phyloP scores from a whole-genome alignment of 1,140 invertebrate genomes.

The Trachymyrmex septentrionalis region DNA sequence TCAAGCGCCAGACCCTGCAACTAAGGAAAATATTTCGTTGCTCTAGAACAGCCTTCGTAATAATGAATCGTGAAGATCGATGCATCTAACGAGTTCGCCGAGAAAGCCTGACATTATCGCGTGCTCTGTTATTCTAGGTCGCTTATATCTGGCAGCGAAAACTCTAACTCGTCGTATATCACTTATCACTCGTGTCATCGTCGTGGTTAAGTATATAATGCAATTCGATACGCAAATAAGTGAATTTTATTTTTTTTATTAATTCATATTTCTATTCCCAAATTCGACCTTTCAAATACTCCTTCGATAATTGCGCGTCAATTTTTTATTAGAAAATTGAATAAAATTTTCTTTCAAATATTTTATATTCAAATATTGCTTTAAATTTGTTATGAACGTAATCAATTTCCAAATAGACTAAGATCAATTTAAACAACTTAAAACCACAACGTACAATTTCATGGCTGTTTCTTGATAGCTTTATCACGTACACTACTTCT shows the following conservation, averaged over 20 bases:
- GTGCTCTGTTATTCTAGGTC: constrained; percentile 53
- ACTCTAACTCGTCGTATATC: constrained; percentile 22
- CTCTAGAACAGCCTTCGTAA: constrained; percentile 39
- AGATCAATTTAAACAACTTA: background rate
- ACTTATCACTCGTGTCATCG: constrained; percentile 15
- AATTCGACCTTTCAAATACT: background rate
- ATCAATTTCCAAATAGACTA: background rate
- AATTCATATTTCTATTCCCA: background rate
- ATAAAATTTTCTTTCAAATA: too few species aligned
- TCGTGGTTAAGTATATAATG: constrained; percentile 1
- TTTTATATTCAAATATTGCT: background rate
- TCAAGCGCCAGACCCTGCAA: background rate
- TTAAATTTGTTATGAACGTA: background rate
- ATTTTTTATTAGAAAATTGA: background rate
- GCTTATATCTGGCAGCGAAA: constrained; percentile 54
- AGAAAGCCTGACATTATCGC: constrained; percentile 53
- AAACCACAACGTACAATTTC: background rate
- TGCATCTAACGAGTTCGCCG: constrained; percentile 14
- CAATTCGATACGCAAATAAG: constrained; percentile 1
- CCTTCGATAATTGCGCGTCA: too few species aligned
- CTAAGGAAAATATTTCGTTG: constrained; percentile 17
- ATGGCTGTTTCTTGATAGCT: background rate
- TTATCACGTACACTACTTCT: background rate
- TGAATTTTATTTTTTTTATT: background rate
- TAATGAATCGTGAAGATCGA: constrained; percentile 41